phyloP scores from a whole-genome alignment of 2,888 invertebrate species.

The Eupithecia tripunctaria region DNA sequence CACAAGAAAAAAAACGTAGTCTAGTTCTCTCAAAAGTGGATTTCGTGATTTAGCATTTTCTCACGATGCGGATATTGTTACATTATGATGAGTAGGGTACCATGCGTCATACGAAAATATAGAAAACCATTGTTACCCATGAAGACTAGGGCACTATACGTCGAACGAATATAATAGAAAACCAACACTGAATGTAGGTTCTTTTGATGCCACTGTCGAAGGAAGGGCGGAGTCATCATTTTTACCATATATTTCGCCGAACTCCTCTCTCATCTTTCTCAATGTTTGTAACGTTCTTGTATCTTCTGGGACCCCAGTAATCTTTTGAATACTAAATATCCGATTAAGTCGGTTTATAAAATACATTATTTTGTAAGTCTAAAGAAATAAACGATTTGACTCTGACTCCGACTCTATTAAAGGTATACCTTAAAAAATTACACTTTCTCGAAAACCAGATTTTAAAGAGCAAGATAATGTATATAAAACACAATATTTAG shows the following conservation, averaged over 20 bases:
- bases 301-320: background rate
- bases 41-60: too few species aligned
- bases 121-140: too few species aligned
- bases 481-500: background rate
- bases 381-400: background rate
- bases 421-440: background rate
- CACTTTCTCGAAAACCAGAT: background rate
- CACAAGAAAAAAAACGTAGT: too few species aligned
- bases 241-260: background rate
- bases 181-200: background rate
- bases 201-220: background rate
- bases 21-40: background rate
- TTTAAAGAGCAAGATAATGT: background rate
- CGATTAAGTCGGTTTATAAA: background rate
- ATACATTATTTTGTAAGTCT: background rate
- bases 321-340: constrained; percentile 14
- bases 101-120: background rate
- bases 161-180: too few species aligned
- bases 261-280: background rate
- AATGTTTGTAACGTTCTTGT: background rate
- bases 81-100: constrained; percentile 11
- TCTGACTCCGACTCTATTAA: too few species aligned
- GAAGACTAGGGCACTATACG: too few species aligned
- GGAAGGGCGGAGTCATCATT: background rate
- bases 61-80: too few species aligned